Conservation (phyloP, 2,113 vertebrate species). For the Engystomops pustulosus region DNA sequence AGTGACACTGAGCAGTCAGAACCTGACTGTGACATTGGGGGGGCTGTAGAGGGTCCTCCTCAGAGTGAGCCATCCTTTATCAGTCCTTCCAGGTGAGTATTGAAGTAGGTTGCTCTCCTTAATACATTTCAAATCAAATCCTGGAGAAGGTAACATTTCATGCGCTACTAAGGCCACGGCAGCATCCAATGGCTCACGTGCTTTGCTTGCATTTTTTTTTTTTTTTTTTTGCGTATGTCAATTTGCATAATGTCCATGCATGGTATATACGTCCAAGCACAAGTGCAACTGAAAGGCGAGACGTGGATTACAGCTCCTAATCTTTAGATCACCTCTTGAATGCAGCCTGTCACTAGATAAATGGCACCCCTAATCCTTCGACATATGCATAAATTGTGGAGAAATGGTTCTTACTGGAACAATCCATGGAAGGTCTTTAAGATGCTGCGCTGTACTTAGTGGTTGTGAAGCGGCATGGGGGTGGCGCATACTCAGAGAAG, state of each 20-base stretch:
- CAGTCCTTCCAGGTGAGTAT: slow-evolving; percentile 84
- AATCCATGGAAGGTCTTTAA: too few species aligned
- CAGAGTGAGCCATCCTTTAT: slow-evolving; percentile 83
- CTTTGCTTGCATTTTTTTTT: slow-evolving; percentile 69
- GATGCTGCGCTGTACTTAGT: too few species aligned
- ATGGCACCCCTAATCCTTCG: too few species aligned
- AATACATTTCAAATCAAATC: slow-evolving; percentile 29
- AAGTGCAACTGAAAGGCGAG: slow-evolving; percentile 33
- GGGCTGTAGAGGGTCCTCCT: slow-evolving; percentile 78
- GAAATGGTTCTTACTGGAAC: too few species aligned
- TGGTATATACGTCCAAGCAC: slow-evolving; percentile 7
- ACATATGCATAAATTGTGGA: too few species aligned
- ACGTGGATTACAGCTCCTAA: not conserved
- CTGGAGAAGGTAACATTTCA: slow-evolving; percentile 43
- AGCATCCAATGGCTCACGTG: slow-evolving; percentile 42
- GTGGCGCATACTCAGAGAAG: too few species aligned
- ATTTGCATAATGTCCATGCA: slow-evolving; percentile 29
- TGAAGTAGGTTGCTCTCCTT: slow-evolving; percentile 62
- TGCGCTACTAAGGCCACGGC: slow-evolving; percentile 58
- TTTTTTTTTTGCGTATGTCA: slow-evolving; percentile 45
- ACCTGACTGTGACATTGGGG: slow-evolving; percentile 86
- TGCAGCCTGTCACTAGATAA: too few species aligned
- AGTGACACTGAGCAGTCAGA: slow-evolving; percentile 78
- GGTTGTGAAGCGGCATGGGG: too few species aligned
- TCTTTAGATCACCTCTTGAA: too few species aligned